Conservation (phyloP, 92 coral and sea anemone genomes). For the Paragorgia papillata region DNA sequence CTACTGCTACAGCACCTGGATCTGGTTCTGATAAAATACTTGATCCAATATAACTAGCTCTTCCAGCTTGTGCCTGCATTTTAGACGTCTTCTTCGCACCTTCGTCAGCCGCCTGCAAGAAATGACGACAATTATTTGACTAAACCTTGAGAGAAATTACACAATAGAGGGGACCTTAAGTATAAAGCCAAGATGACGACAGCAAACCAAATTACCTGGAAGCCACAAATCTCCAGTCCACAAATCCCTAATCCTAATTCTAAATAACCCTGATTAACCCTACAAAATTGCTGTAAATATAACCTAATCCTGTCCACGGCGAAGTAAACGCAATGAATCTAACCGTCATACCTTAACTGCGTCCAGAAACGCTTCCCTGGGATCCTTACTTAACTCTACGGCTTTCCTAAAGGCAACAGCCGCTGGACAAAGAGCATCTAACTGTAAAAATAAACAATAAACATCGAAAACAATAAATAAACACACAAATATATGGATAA, state of each 20-base stretch:
- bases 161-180: neutral
- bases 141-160: neutral
- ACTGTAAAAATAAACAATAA: conserved; percentile 41
- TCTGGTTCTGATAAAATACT: conserved; percentile 76
- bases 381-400: conserved; percentile 52
- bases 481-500: conserved; percentile 6
- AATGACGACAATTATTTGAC: neutral
- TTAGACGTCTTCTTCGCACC: conserved; percentile 87
- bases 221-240: no score
- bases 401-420: conserved; percentile 54
- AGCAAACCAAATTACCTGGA: no score
- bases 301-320: no score
- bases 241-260: no score
- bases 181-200: no score
- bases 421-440: conserved; percentile 91
- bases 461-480: neutral
- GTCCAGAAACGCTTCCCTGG: conserved; percentile 62
- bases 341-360: conserved; percentile 73
- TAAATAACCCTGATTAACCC: no score
- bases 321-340: no score
- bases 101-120: conserved; percentile 76
- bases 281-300: no score
- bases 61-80: conserved; percentile 98
- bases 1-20: conserved; percentile 93
- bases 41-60: conserved; percentile 86